Evolutionary conservation across 2,113 vertebrate genomes (phyloP), one percentile per base, ranked within the genome.

Genomic region (Ciconia stormi): DNA sequence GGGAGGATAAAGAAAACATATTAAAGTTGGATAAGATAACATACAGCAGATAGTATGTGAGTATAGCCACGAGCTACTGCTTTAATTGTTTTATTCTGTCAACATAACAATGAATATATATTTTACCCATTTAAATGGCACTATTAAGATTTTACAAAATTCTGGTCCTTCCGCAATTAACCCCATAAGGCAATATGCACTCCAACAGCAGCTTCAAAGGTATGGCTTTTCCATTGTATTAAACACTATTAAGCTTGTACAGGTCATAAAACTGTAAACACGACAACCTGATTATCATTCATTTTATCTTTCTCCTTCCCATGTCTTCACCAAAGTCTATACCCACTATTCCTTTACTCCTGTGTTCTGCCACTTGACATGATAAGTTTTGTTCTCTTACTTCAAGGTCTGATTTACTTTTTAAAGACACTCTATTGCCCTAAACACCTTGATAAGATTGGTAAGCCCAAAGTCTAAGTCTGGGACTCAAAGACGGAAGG

Each of bases 191-290:
- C 23, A 92, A 29, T 52, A 71, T 36, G 32, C 59, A 65, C 87
- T 89, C 63, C 90, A 86, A 80, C 47, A 89, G 38, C 67, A 92
- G 32, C 70, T 82, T 94, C 73, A 79, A 85, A 91, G n/a, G 26
- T 44, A 77, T 26, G 76, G 79, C 38, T 88, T 85, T 92, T 92
- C 55, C 40, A 82, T 76, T 63, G 66, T 82, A 40, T 78, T 83
- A 52, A 92, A 82, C 44, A 72, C 76, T 77, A 42, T 85, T 85
- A 85, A 86, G 58, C 36, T 92, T 44, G 40, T 69, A 47, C 36
- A 86, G 52, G 26, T 76, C 71, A 92, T 93, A 80, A 93, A 90
- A 83, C 58, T 65, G 58, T 73, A 94, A 95, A 90, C 67, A 83
- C 59, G 80, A 81, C 74, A 95, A 81, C 55, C 16, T 59, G 59